Evolutionary conservation across 2,888 invertebrate species (phyloP).

Genomic region (Cephus runcator): DNA sequence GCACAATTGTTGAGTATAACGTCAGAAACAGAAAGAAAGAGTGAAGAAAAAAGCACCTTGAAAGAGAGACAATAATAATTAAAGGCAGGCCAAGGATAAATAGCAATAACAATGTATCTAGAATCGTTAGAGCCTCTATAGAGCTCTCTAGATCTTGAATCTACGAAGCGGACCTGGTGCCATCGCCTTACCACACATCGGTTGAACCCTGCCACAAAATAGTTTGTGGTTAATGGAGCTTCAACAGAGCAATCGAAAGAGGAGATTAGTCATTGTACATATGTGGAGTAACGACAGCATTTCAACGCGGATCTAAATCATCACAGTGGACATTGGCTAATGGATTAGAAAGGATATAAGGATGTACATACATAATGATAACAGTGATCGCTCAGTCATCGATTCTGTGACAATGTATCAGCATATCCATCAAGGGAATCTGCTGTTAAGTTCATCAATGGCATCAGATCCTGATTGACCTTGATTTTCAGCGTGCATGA

Average conservation of each 20-base stretch:
- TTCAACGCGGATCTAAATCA: neutral
- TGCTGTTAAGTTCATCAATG: neutral
- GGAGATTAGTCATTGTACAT: neutral
- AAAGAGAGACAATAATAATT: neutral
- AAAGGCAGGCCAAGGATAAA: neutral
- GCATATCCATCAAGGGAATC: neutral
- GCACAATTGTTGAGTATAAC: neutral
- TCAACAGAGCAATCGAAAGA: neutral
- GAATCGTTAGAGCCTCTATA: neutral
- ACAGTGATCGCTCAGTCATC: neutral
- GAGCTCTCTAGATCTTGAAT: neutral
- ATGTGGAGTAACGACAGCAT: neutral
- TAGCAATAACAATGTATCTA: neutral
- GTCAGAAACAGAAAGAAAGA: neutral
- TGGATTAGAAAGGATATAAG: neutral
- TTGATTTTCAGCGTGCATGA: neutral
- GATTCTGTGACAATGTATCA: neutral
- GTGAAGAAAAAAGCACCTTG: neutral
- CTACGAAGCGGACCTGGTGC: neutral
- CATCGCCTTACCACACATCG: neutral
- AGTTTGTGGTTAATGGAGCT: neutral
- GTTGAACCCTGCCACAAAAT: neutral
- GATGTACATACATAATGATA: neutral
- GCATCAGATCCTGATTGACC: neutral
- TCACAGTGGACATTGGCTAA: neutral